Conservation (phyloP, 1,140 invertebrate genomes). For the Neodiprion pinetum region DNA sequence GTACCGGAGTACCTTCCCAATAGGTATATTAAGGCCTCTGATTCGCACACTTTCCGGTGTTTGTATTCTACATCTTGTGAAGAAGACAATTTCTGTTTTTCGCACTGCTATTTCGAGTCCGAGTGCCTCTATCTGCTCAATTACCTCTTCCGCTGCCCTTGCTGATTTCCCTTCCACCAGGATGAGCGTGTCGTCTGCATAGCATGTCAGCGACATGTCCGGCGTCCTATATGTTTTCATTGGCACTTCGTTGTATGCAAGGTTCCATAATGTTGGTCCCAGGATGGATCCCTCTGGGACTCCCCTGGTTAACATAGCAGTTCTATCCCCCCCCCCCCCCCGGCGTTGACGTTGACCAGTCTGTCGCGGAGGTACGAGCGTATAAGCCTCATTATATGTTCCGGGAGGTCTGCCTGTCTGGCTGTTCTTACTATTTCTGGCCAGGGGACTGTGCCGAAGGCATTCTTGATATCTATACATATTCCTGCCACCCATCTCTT, state of each 20-base stretch:
- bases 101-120: constrained; percentile 25
- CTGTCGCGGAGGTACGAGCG: not conserved
- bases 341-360: not conserved
- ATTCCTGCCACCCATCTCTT: not conserved
- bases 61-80: constrained; percentile 20
- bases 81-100: constrained; percentile 32
- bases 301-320: not conserved
- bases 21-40: constrained; percentile 6
- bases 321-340: not conserved
- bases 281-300: constrained; percentile 39
- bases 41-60: not conserved
- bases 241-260: constrained; percentile 38
- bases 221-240: constrained; percentile 20
- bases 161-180: not conserved
- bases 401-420: not conserved
- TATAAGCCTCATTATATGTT: not conserved
- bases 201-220: constrained; percentile 25
- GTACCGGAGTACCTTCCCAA: not conserved
- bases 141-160: not conserved
- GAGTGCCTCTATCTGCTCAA: constrained; percentile 7
- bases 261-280: constrained; percentile 41
- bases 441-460: not conserved
- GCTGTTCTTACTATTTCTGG: not conserved
- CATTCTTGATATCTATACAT: not conserved
- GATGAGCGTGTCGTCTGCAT: constrained; percentile 37